phyloP scores from a whole-genome alignment of 2,113 vertebrate species.

The Solea solea region DNA sequence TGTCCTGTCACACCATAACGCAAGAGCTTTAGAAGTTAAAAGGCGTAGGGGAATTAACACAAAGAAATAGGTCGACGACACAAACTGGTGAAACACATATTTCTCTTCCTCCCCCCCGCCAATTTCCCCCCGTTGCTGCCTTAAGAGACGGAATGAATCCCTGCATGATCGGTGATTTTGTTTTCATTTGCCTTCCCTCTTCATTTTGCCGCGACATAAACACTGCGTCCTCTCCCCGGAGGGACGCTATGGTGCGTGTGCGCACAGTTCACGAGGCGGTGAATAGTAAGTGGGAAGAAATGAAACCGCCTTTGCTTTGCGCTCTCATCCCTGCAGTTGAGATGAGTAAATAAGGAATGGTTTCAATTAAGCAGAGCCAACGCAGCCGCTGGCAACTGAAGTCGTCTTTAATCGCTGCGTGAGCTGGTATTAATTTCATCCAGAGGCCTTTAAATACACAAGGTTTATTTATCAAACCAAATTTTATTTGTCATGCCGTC shows the following conservation, averaged over 20 bases:
- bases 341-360: constrained; percentile 80
- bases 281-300: constrained; percentile 67
- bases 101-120: neutral
- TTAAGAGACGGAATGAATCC: constrained; percentile 77
- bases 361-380: constrained; percentile 77
- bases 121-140: constrained; percentile 17
- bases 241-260: constrained; percentile 32
- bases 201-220: constrained; percentile 57
- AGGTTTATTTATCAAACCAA: constrained; percentile 61
- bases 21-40: constrained; percentile 63
- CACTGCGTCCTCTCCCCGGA: constrained; percentile 48
- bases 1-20: constrained; percentile 59
- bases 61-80: constrained; percentile 68
- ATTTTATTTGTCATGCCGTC: constrained; percentile 52
- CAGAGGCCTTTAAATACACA: constrained; percentile 54
- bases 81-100: constrained; percentile 45
- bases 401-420: constrained; percentile 73
- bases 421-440: constrained; percentile 73
- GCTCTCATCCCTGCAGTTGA: constrained; percentile 53
- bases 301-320: constrained; percentile 54
- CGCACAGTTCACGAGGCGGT: constrained; percentile 36
- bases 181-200: constrained; percentile 27
- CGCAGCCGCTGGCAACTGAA: constrained; percentile 70
- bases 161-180: constrained; percentile 72
- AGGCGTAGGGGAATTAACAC: constrained; percentile 66